Evolutionary conservation across 1,140 invertebrate species (phyloP), one percentile per base, ranked within the genome.

Genomic region (Drosophila ficusphila): DNA sequence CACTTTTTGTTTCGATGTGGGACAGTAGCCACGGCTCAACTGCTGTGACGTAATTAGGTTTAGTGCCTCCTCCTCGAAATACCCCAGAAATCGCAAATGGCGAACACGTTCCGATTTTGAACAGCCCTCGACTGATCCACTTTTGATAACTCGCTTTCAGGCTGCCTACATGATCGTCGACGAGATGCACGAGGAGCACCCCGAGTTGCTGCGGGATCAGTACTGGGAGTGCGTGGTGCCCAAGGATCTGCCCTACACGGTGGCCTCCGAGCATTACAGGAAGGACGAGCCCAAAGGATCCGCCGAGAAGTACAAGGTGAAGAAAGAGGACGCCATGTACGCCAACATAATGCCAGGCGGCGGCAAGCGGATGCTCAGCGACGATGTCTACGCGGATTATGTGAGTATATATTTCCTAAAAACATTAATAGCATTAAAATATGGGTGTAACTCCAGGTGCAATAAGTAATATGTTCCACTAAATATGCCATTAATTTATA

Each of bases 151-250:
- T n/a, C 46, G 34, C n/a, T 92, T 92, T 19, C 88, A 97, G 96
- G 96, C 96, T 9, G 96, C 95, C 27, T 97, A 97, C 91, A 97
- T 97, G 95, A 97, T 97, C 57, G 96, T 97, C 1, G 96, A 97
- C 79, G 96, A 97, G 91, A 97, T 97, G 96, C 96, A 97, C 91
- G 96, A 97, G 79, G 96, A 97, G 90, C 96, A 97, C 89, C 96
- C 96, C 3, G 96, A 97, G 90, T 92, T 97, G n/a, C 91, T 97
- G 4, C 96, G 96, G 64, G 96, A 97, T 90, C 96, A 97, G 79
- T 97, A 97, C 83, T 98, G 97, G 97, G 96, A 97, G 78, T 96
- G 97, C 72, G 96, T 97, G 38, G 95, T 98, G 23, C 97, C 97
- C 0, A 95, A 95, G 90, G 96, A 97, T 81, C 91, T 98, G 67